Conservation (phyloP, 1,140 invertebrate species). For the Venturia canescens region DNA sequence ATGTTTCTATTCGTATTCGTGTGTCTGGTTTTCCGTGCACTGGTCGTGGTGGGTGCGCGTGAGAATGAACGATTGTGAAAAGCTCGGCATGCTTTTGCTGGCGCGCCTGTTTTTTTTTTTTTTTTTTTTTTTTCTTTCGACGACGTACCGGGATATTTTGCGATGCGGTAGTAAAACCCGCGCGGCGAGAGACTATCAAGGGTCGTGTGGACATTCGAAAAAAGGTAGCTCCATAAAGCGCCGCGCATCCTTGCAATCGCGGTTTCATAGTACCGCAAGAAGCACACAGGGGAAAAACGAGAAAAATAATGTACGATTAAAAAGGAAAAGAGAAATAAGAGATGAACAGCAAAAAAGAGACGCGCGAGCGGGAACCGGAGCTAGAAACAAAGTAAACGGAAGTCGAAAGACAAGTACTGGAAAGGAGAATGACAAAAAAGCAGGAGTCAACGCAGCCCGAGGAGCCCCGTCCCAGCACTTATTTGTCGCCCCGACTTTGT, state of each 20-base stretch:
- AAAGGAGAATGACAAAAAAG: neutral
- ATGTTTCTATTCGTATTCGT: too few relatives aligned
- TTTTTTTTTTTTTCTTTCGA: too few relatives aligned
- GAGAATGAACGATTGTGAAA: too few relatives aligned
- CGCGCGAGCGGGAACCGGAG: neutral
- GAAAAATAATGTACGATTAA: conserved; percentile 1
- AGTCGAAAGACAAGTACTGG: neutral
- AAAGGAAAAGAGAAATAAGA: neutral
- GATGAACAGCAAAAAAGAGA: neutral
- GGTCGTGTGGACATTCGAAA: conserved; percentile 24
- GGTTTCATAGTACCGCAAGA: neutral
- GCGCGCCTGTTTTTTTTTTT: neutral
- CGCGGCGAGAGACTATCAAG: conserved; percentile 4
- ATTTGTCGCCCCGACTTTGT: neutral
- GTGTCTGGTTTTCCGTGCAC: too few relatives aligned
- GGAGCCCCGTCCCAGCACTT: neutral
- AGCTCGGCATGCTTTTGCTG: too few relatives aligned
- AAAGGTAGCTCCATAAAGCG: conserved; percentile 34
- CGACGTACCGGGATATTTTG: neutral
- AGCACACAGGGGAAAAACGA: neutral
- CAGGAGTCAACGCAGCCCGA: neutral
- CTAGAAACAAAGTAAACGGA: too few relatives aligned
- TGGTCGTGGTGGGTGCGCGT: too few relatives aligned
- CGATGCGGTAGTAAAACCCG: conserved; percentile 6
- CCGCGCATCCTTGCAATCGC: conserved; percentile 14